Base-by-base conservation (phyloP, 2,113 vertebrate genomes). In the Buteo buteo region DNA sequence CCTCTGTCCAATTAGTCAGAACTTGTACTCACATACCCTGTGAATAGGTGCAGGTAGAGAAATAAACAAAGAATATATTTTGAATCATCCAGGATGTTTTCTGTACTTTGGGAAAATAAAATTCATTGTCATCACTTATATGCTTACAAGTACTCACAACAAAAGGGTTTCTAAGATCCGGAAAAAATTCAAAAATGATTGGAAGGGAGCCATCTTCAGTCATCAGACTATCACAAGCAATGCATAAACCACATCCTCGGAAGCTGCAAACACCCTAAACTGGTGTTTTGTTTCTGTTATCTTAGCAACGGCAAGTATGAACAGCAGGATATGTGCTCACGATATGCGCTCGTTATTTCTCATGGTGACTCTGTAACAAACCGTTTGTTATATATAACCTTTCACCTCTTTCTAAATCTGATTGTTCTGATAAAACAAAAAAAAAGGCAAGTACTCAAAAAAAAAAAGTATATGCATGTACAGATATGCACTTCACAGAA, bases 201-300 rank as follows among this genome's bases (percentile, higher is more conserved):
- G 86, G 92, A 76, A 95, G 78, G 87, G 40, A 91, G 72, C 87
- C 86, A 77, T 55, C 32, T 91, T 85, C 84, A 67, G 76, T 96
- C 91, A 94, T 28, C 47, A 47, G 89, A 24, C 89, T 64, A 19
- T 95, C 91, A 93, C 77, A 28, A 31, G 88, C 74, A 82, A 38
- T 28, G 73, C 72, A 86, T 54, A 94, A 85, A 91, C 91, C 87
- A 83, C 89, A 86, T 92, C 97, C 97, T 97, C 52, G 29, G 91
- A 95, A 96, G 94, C 50, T 44, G 80, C 58, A 49, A 91, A 86
- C 94, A 94, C 72, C 91, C 90, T 85, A 73, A 88, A 44, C 80
- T 26, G 40, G 26, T 92, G 87, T 93, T 97, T 93, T 88, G 90
- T 93, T 96, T 97, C 96, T 93, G 92, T 98, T 96, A 50, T 88